Conservation (phyloP, 2,113 vertebrate genomes). For the Pterophyllum scalare region DNA sequence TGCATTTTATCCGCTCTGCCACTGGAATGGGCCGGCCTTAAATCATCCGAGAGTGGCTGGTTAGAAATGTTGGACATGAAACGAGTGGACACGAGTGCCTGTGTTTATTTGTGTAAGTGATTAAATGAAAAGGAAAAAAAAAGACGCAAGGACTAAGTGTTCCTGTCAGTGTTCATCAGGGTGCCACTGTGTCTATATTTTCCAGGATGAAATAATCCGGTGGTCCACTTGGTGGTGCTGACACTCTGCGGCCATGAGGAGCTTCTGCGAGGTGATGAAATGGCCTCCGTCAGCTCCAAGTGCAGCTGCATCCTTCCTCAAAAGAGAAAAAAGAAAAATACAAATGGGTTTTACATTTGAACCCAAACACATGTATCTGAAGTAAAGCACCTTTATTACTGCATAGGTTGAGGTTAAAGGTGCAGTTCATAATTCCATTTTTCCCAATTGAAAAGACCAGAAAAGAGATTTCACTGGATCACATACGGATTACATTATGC, state of each 20-base stretch:
- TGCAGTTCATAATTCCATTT: neutral
- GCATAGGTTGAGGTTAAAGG: neutral
- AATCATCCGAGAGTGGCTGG: slow-evolving; percentile 15
- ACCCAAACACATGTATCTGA: slow-evolving; percentile 9
- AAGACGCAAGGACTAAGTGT: slow-evolving; percentile 41
- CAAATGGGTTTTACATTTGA: neutral
- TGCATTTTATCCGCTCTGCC: slow-evolving; percentile 21
- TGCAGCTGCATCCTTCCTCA: slow-evolving; percentile 45
- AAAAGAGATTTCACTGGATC: neutral
- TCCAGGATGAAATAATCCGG: neutral
- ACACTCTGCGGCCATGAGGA: neutral
- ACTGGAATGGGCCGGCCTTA: neutral
- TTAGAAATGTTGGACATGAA: slow-evolving; percentile 15
- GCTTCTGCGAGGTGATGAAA: neutral
- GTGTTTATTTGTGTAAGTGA: slow-evolving; percentile 35
- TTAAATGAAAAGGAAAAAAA: slow-evolving; percentile 17
- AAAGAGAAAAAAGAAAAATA: neutral
- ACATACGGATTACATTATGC: neutral
- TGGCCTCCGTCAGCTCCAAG: slow-evolving; percentile 22
- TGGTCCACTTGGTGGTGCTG: slow-evolving; percentile 67
- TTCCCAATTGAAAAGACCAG: neutral
- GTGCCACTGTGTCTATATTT: slow-evolving; percentile 28
- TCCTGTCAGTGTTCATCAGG: slow-evolving; percentile 48
- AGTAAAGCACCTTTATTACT: neutral
- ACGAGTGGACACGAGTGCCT: slow-evolving; percentile 1